Evolutionary conservation across 2,797 vertebrate species (phyloP).

Genomic region (Hapalemur alaotrensis): DNA sequence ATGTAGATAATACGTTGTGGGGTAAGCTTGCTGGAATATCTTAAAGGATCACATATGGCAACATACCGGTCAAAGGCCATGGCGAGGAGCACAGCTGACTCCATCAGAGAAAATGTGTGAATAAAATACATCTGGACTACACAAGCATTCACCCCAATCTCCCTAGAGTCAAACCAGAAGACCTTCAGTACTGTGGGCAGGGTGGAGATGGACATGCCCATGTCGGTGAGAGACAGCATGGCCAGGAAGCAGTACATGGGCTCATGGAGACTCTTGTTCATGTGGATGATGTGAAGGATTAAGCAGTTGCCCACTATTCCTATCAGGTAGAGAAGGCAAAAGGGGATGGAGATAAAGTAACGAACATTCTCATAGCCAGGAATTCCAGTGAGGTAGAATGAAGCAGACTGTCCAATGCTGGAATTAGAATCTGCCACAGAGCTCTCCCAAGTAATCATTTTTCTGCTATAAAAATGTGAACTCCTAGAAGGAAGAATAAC

Average conservation of each 20-base stretch:
- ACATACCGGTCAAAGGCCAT: slow-evolving; percentile 83
- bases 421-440: background rate
- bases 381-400: slow-evolving; percentile 3
- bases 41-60: slow-evolving; percentile 82
- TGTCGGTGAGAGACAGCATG: slow-evolving; percentile 3
- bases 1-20: slow-evolving; percentile 12
- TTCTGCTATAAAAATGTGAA: background rate
- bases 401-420: background rate
- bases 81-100: slow-evolving; percentile 69
- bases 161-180: background rate
- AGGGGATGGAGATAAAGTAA: background rate
- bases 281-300: background rate
- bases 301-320: background rate
- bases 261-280: background rate
- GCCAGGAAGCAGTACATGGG: background rate
- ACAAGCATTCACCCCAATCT: background rate
- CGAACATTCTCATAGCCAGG: background rate
- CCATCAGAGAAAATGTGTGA: slow-evolving; percentile 76
- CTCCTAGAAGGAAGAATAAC: background rate
- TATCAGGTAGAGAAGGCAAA: background rate
- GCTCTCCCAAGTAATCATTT: background rate
- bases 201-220: slow-evolving; percentile 12
- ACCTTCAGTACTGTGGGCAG: background rate
- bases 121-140: slow-evolving; percentile 17
- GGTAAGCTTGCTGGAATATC: slow-evolving; percentile 78